Conservation (phyloP, 2,113 vertebrate species). For the Astur gentilis region DNA sequence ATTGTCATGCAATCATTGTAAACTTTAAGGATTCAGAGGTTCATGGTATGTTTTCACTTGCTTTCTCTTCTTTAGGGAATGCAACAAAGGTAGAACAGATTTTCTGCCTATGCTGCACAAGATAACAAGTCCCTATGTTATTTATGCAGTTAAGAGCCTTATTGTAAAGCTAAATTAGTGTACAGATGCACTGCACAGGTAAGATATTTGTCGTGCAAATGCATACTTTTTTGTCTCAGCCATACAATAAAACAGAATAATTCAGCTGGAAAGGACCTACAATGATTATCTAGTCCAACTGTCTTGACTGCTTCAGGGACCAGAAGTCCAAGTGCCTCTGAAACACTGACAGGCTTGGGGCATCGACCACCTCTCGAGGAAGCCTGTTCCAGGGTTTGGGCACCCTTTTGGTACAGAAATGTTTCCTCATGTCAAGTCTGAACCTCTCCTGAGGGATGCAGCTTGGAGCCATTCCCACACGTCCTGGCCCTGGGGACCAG, state of each 20-base stretch:
- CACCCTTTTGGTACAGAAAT: not conserved
- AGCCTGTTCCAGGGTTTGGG: not conserved
- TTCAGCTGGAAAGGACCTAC: not conserved
- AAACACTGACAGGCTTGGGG: not conserved
- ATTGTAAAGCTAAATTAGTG: not conserved
- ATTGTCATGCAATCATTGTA: not conserved
- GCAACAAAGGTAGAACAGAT: not conserved
- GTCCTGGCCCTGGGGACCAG: accelerated
- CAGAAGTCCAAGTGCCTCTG: not conserved
- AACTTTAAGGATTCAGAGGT: not conserved
- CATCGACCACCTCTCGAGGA: not conserved
- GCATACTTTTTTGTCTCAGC: not conserved
- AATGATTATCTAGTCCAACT: not conserved
- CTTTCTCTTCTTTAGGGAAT: not conserved
- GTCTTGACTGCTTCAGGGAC: not conserved
- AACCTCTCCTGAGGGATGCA: accelerated
- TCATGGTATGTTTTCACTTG: not conserved
- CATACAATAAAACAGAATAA: not conserved
- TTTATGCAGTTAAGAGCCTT: not conserved
- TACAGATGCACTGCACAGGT: not conserved
- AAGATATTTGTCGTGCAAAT: not conserved
- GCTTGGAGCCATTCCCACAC: accelerated
- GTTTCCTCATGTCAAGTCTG: accelerated
- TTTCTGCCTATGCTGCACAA: not conserved
- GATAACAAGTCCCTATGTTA: not conserved